A percentile compares a stretch with the other conserved stretches of the same genome.
Evolutionary conservation across 2,888 invertebrate genomes (phyloP).

Genomic region (Laothoe populi): DNA sequence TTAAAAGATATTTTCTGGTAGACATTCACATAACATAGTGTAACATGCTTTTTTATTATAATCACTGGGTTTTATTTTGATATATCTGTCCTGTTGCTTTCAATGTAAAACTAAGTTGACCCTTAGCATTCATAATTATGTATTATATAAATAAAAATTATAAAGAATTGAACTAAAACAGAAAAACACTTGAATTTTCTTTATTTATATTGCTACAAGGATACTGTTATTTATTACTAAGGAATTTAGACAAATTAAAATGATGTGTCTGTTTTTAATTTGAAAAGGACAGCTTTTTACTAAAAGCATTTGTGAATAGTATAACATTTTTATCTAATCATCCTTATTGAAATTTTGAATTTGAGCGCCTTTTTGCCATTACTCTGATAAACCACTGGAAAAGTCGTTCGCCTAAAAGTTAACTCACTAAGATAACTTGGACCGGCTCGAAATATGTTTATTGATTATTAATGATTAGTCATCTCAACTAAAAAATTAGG

Average conservation of each 20-base stretch:
- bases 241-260: too few relatives aligned
- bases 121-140: constrained; percentile 4
- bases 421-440: too few relatives aligned
- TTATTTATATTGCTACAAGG: background rate
- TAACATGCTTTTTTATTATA: constrained; percentile 79
- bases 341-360: too few relatives aligned
- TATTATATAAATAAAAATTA: constrained; percentile 10
- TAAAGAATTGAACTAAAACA: constrained; percentile 16
- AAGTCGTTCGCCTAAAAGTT: too few relatives aligned
- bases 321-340: too few relatives aligned
- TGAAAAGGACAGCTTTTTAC: too few relatives aligned
- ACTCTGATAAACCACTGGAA: too few relatives aligned
- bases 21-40: constrained; percentile 74
- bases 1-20: constrained; percentile 72
- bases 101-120: constrained; percentile 9
- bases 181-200: constrained; percentile 11
- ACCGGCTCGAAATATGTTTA: too few relatives aligned
- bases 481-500: too few relatives aligned
- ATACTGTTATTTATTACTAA: background rate
- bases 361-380: background rate
- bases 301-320: too few relatives aligned
- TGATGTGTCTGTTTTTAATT: too few relatives aligned
- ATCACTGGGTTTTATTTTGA: constrained; percentile 60
- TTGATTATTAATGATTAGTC: too few relatives aligned
- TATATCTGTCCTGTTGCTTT: constrained; percentile 27